phyloP scores from a whole-genome alignment of 1,140 invertebrate species.

The Portunus trituberculatus region DNA sequence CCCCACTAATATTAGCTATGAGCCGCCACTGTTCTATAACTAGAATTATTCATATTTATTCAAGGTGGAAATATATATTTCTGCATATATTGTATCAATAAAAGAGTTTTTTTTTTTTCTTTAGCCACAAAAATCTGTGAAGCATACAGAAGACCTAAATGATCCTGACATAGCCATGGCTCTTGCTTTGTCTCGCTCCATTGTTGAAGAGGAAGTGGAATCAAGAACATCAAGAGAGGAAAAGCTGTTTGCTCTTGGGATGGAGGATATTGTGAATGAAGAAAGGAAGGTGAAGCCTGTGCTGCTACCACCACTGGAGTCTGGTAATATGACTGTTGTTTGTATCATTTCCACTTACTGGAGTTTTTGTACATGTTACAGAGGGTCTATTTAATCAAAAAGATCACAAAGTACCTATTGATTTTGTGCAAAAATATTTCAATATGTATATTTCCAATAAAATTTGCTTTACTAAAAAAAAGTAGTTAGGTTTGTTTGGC shows the following conservation, averaged over 20 bases:
- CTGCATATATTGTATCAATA: too few species aligned
- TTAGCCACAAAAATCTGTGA: background rate
- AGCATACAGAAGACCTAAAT: background rate
- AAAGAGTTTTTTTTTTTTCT: background rate
- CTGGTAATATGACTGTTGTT: conserved; percentile 78
- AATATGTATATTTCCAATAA: too few species aligned
- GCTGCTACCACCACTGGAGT: conserved; percentile 85
- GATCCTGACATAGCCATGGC: conserved; percentile 71
- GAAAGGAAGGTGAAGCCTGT: conserved; percentile 80
- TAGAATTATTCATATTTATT: too few species aligned
- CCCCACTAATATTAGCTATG: too few species aligned
- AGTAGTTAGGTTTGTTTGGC: too few species aligned
- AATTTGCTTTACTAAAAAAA: too few species aligned
- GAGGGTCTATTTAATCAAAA: too few species aligned
- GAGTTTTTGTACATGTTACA: background rate
- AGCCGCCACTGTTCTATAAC: too few species aligned
- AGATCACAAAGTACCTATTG: too few species aligned
- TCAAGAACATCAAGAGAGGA: conserved; percentile 55
- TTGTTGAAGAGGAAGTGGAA: conserved; percentile 60
- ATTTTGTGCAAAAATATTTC: too few species aligned
- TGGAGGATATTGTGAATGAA: conserved; percentile 66
- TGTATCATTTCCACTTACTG: background rate
- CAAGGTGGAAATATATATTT: too few species aligned
- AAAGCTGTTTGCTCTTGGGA: conserved; percentile 53
- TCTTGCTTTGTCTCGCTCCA: conserved; percentile 67